Conservation (phyloP, 2,113 vertebrate species). For the Emberiza fucata region DNA sequence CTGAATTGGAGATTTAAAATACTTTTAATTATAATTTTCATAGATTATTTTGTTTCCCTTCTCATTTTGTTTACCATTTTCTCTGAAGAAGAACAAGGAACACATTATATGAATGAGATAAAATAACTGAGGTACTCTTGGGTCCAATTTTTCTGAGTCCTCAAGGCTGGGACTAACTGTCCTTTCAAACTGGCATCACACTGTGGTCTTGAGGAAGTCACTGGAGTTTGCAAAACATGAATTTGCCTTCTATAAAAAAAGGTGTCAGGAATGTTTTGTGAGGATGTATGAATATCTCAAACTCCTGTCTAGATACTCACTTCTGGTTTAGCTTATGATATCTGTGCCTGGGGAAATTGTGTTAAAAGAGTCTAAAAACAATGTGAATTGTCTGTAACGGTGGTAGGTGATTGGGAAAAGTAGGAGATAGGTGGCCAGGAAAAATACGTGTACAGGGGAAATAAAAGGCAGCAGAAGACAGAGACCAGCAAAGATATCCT, state of each 20-base stretch:
- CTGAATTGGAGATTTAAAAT: neutral
- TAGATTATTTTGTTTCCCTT: neutral
- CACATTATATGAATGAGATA: neutral
- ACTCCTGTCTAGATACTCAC: neutral
- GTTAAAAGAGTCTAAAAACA: neutral
- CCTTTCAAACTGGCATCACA: neutral
- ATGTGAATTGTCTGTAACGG: neutral
- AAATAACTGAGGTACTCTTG: neutral
- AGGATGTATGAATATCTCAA: neutral
- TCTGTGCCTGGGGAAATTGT: neutral
- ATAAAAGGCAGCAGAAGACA: neutral
- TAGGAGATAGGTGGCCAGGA: neutral
- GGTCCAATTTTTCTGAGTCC: neutral
- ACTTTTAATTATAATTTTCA: neutral
- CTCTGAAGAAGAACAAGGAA: neutral
- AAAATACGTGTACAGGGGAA: neutral
- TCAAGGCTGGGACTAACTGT: neutral
- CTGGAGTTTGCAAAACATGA: neutral
- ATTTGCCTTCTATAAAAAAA: slow-evolving; percentile 1
- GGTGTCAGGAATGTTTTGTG: neutral
- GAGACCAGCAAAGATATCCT: neutral
- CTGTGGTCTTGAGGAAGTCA: neutral
- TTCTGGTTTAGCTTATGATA: neutral
- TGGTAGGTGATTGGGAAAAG: neutral
- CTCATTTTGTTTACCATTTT: neutral